phyloP scores from a whole-genome alignment of 2,797 vertebrate species.

The Protonibea diacanthus region DNA sequence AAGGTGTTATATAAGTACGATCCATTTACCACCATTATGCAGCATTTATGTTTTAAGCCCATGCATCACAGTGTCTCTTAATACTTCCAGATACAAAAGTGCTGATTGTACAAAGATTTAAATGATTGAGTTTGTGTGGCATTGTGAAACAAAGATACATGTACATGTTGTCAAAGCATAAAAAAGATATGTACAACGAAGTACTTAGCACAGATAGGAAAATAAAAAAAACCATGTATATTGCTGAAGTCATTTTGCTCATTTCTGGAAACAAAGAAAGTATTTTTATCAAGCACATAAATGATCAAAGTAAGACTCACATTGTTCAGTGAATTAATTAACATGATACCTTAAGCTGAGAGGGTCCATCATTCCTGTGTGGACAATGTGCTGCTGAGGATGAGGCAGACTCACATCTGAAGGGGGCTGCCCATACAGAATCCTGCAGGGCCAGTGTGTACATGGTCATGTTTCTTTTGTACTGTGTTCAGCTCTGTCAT shows the following conservation, averaged over 20 bases:
- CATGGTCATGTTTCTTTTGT: background rate
- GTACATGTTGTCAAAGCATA: too few relatives aligned
- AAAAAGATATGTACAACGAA: too few relatives aligned
- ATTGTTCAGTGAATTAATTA: background rate
- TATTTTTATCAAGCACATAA: background rate
- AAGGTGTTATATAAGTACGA: too few relatives aligned
- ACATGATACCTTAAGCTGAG: slow-evolving; percentile 38
- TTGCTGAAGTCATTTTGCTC: background rate
- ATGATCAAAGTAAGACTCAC: background rate
- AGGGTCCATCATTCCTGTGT: slow-evolving; percentile 27
- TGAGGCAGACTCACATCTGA: slow-evolving; percentile 19
- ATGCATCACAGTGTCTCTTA: background rate
- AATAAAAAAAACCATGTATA: background rate
- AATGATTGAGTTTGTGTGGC: background rate
- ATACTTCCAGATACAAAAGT: slow-evolving; percentile 2
- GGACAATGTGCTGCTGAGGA: slow-evolving; percentile 16
- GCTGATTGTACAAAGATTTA: too few relatives aligned
- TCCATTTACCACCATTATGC: too few relatives aligned
- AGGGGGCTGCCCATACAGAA: slow-evolving; percentile 14
- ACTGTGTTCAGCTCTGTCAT: background rate
- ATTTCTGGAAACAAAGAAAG: background rate
- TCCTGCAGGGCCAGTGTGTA: background rate
- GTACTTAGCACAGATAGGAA: too few relatives aligned
- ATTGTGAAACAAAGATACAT: background rate
- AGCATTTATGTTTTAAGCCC: background rate